Evolutionary conservation across 1,140 invertebrate genomes (phyloP), one percentile per base, ranked within the genome.

Genomic region (Antheraea pernyi): DNA sequence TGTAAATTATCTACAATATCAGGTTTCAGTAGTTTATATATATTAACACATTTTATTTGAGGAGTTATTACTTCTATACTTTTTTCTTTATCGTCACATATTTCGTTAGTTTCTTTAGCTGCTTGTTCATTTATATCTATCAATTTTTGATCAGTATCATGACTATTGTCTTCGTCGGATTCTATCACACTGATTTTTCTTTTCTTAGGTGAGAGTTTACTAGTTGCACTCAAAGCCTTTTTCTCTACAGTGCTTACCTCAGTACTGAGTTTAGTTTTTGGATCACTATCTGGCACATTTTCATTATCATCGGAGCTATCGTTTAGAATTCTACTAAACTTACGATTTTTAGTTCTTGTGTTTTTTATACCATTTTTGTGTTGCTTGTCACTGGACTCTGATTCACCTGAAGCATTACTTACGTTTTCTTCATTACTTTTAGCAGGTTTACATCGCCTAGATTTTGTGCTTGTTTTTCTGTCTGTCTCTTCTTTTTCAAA

Each of bases 1-100:
- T 39, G 59, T 18, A 13, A 11, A 39, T 65, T 65, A 9, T 65
- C n/a, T 19, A 13, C n/a, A 65, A 76, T 48, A 63, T 82, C 80
- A 64, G 82, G 77, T 73, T 82, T 84, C 7, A 91, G 72, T 75
- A 91, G 72, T 73, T 86, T 90, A 70, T 68, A 79, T 36, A 91
- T 73, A 76, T 79, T 87, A 36, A 91, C 86, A 84, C 88, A 91
- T 79, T 88, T 89, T 39, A 91, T 81, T 7, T 82, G 72, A 16
- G 85, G 77, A 72, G 74, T 86, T 48, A 65, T 37, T 7, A 18
- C 7, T 59, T 53, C 22, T 59, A 37, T 19, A n/a, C 5, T 7
- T 59, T 39, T 36, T 19, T 59, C 37, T 11, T 11, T n/a, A 30
- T 37, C 65, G 9, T 65, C 65, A 67, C 13, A n/a, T 67, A n/a